Base-by-base conservation (phyloP, 2,113 vertebrate species). In the Psephotus haematonotus region DNA sequence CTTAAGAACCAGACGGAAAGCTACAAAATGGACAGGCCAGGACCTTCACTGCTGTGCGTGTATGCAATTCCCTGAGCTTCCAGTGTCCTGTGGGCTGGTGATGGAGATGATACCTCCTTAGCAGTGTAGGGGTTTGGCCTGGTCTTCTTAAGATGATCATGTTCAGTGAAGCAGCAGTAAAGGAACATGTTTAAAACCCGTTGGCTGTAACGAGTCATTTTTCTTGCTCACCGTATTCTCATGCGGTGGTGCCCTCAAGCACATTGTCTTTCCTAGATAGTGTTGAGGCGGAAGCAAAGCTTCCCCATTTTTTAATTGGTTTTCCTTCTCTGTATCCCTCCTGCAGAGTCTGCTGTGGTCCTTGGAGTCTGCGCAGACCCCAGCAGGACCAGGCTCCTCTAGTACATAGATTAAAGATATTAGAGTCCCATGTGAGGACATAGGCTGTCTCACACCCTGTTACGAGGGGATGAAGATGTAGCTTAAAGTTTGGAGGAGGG, bases 11-110 rank as follows among this genome's bases (percentile, higher is more conserved):
- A 44, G 71, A 85, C 92, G 28, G 87, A 85, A 74, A 69, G 52
- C 33, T 25, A 4, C 33, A 50, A 43, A 64, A 37, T 13, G 7
- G 20, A 41, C 3, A 10, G 46, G 59, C 39, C 44, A 65, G 22
- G 37, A 31, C 62, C 50, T 60, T 84, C 0, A 1, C 18, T 82
- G 27, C 7, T 50, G 60, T 60, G 33, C 31, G 35, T 1, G 79
- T 11, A 35, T 63, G 68, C 55, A 37, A 86, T 74, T 89, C 46
- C 89, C 53, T 89, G 84, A 87, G 57, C 28, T 79, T 85, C 85
- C 33, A 6, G 17, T 69, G 74, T 64, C 63, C 80, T 78, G 16
- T 59, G 79, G 57, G 47, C 27, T 88, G 72, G 18, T 74, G 53
- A 24, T 80, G 75, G 79, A 80, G 13, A 17, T 11, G 43, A 28